Evolutionary conservation across 1,140 invertebrate genomes (phyloP).

Genomic region (Caerostris darwini): DNA sequence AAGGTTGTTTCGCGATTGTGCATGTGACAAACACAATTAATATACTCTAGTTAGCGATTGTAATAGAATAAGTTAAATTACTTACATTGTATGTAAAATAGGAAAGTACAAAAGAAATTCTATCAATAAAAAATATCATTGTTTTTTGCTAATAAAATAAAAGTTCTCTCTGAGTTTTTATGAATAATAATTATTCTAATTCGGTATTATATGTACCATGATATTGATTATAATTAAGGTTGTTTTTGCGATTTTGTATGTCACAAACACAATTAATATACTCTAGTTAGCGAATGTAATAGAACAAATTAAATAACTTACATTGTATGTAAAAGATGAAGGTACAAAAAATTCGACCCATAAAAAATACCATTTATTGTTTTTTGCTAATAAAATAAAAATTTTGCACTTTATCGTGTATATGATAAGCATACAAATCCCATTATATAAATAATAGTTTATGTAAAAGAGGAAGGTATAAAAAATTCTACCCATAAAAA

Average conservation of each 20-base stretch:
- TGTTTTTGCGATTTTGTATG: neutral
- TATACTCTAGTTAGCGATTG: neutral
- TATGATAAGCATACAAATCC: too few species aligned
- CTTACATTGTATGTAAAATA: neutral
- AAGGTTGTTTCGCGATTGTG: neutral
- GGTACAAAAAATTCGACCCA: too few species aligned
- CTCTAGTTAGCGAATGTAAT: neutral
- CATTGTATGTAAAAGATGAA: neutral
- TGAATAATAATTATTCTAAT: neutral
- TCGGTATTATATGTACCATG: neutral
- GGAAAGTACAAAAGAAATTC: too few species aligned
- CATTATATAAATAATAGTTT: too few species aligned
- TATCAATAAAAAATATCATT: neutral
- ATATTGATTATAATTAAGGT: neutral
- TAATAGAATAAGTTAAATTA: neutral
- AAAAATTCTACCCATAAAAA: too few species aligned
- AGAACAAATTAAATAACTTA: neutral
- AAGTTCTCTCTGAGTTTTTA: neutral
- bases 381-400: neutral
- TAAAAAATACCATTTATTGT: neutral
- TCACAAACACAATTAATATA: neutral
- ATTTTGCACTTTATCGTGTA: neutral
- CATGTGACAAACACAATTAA: neutral
- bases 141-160: neutral
- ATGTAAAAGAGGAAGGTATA: too few species aligned